Percentiles rank a stretch among this genome's conserved stretches.
phyloP scores from a whole-genome alignment of 2,797 vertebrate genomes.

The Gadopsis marmoratus region DNA sequence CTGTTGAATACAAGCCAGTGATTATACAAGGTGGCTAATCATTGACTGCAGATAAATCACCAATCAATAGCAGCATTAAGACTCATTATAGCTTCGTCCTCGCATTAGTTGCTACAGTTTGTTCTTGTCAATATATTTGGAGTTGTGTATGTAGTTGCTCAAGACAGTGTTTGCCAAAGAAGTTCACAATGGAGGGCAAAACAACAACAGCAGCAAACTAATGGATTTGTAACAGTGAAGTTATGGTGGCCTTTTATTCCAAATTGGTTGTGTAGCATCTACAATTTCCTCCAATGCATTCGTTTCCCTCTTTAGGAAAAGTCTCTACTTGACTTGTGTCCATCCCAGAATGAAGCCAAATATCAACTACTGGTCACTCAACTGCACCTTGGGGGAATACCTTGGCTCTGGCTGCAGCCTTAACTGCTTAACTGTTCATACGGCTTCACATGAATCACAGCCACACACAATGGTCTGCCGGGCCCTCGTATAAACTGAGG shows the following conservation, averaged over 20 bases:
- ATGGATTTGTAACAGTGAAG: neutral
- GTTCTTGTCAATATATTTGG: neutral
- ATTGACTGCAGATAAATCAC: constrained; percentile 37
- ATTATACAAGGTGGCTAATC: constrained; percentile 28
- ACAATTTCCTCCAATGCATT: rapidly evolving
- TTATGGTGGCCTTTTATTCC: neutral
- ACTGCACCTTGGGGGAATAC: constrained; percentile 30
- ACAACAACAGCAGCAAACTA: neutral
- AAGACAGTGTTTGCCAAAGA: neutral
- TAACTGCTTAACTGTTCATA: constrained; percentile 51
- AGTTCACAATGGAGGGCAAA: neutral
- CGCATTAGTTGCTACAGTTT: neutral
- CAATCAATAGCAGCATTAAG: constrained; percentile 22
- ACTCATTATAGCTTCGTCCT: constrained; percentile 33
- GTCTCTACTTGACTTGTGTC: neutral
- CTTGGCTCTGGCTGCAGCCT: constrained; percentile 32
- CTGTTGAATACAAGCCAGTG: constrained; percentile 11
- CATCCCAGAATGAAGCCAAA: constrained; percentile 26
- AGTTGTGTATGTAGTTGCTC: constrained; percentile 13
- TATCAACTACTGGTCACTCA: constrained; percentile 39
- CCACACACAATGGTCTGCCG: constrained; percentile 74
- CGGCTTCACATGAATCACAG: constrained; percentile 71
- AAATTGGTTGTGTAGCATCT: neutral
- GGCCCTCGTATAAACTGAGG: constrained; percentile 60
- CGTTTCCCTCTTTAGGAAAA: constrained; percentile 3